Evolutionary conservation across 2,113 vertebrate genomes (phyloP), one percentile per base, ranked within the genome.

Genomic region (Cathartes aura): DNA sequence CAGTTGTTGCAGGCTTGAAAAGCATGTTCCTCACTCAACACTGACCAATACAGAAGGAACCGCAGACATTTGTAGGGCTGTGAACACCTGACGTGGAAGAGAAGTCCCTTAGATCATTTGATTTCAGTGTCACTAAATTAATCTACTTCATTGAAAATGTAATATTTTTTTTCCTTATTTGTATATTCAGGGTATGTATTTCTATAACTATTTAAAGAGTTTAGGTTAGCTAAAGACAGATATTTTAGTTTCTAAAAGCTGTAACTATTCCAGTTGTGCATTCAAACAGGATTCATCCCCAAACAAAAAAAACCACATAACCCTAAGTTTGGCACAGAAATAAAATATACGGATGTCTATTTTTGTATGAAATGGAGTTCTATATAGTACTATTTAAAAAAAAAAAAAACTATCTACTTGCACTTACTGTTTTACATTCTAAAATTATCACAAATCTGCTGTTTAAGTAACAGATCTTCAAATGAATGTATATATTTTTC

Each of bases 371-470:
- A 87, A 98, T 80, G 5, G 86, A 97, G 83, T 96, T 97, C 82
- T 97, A 66, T 91, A 82, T 26, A 95, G 29, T 90, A 90, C 94
- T 98, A 97, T 98, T 98, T 98, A 90, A 47, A 75, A 89, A 63
- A 67, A 85, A 66, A 63, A 32, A 38, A 85, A 91, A 10, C 73
- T 70, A 79, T 18, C 56, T 97, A 87, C 81, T 96, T 97, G 98
- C 98, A 98, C 98, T 98, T 97, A 53, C 62, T 93, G 42, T 89
- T 96, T 98, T 98, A 95, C 95, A 95, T 97, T 96, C 80, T 97
- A 97, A 97, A 98, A 50, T 95, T 59, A 82, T 67, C 74, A 70
- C 83, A 59, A 81, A 81, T 48, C 59, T 97, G 90, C 93, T 87
- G 78, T 93, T 94, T 93, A 89, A 96, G n/a, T 80, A 90, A 97